Base-by-base conservation (phyloP, 1,140 invertebrate genomes). In the Saxidomus purpurata region DNA sequence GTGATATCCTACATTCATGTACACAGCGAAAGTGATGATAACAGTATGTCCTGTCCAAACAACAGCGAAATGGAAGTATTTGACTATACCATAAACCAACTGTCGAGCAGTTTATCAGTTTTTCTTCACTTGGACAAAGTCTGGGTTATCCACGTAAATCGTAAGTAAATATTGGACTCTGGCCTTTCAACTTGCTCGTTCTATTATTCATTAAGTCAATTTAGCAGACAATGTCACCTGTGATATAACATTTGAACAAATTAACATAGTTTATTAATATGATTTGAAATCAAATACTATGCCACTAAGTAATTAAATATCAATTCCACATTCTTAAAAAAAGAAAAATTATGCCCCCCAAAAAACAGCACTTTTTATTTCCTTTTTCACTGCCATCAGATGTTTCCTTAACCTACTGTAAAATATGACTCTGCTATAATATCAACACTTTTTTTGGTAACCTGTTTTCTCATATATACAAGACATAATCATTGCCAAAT, bases 181-280 rank as follows among this genome's bases (percentile, higher is more conserved):
- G 25, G 6, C 76, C 47, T 79, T 79, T 79, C 49, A 79, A 19
- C 28, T 79, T 55, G 15, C 8, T 25, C 25, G n/a, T n/a, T 49
- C 71, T 55, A 79, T 52, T 52, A 52, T 79, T 31, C 36, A 36
- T 55, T 36, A 36, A 79, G 40, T 79, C 47, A 79, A 55, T 71
- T 71, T 71, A 38, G 22, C 22, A 11, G 28, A 34, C 38, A 71
- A 79, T 3, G 31, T 52, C n/a, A 52, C 28, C 47, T 47, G 31
- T 55, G 47, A 52, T 25, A 52, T 15, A 55, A 55, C 49, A 76
- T 76, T 76, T 76, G 40, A 76, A 76, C 40, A 76, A 76, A 76
- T 76, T 76, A 38, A 76, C 38, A 76, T 63, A 28, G 59, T 63
- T 63, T 25, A 63, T 25, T 8, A n/a, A 28, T 28, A 9, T 28